Evolutionary conservation across 2,797 vertebrate genomes (phyloP).

Genomic region (Scleropages formosus): DNA sequence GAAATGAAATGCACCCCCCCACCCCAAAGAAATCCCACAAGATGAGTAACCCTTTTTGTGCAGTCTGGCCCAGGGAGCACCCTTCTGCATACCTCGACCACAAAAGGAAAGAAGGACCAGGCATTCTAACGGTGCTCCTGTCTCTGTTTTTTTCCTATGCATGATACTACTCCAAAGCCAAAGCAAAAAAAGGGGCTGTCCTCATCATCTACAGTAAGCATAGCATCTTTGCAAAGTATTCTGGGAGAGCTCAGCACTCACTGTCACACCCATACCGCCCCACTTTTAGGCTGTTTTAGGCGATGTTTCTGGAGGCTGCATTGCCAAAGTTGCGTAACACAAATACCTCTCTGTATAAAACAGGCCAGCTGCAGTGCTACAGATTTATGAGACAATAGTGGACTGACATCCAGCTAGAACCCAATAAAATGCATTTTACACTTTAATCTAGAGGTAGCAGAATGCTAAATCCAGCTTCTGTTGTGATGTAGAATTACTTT

Average conservation of each 20-base stretch:
- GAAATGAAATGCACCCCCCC: conserved; percentile 7
- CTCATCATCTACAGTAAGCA: conserved; percentile 33
- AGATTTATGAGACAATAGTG: neutral
- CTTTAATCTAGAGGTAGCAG: neutral
- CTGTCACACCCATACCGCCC: neutral
- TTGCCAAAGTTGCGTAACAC: neutral
- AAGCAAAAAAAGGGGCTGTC: conserved; percentile 15
- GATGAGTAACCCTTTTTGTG: conserved; percentile 24
- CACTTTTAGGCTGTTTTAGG: neutral
- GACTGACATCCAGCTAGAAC: neutral
- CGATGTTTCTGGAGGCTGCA: neutral
- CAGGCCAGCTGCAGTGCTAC: no score
- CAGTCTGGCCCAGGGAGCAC: conserved; percentile 15
- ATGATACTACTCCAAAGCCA: neutral
- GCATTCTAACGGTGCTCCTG: conserved; percentile 8
- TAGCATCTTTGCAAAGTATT: neutral
- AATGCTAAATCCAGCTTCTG: neutral
- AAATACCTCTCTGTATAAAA: neutral
- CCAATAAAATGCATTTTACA: neutral
- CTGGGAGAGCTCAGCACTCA: neutral
- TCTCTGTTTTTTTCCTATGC: conserved; percentile 22
- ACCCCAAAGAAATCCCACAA: conserved; percentile 9
- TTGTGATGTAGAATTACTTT: neutral
- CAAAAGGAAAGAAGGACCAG: conserved; percentile 44
- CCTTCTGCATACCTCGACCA: conserved; percentile 45